These are phyloP conservation scores for Wasmannia auropunctata DNA, from an alignment of 1,140 invertebrate genomes.

Conservation along the genomic window DNA sequence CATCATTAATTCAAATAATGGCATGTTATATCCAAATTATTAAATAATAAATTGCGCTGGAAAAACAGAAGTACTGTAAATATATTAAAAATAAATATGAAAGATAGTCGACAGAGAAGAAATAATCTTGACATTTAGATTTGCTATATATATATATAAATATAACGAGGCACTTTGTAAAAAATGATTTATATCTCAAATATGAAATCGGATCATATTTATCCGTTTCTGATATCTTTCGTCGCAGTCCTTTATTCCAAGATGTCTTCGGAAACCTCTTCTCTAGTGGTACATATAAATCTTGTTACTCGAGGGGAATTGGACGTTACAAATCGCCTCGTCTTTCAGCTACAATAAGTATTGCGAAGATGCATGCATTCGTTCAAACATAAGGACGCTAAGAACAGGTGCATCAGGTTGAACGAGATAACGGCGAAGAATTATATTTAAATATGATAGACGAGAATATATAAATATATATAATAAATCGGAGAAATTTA, in stretches of 20 bases:
- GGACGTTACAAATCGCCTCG: constrained; percentile 49
- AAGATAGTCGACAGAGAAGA: background rate
- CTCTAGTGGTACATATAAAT: constrained; percentile 34
- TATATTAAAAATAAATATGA: constrained; percentile 24
- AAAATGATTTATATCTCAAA: background rate
- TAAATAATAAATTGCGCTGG: constrained; percentile 1
- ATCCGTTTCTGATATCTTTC: constrained; percentile 10
- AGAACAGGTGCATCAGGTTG: constrained; percentile 25
- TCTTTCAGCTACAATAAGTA: constrained; percentile 51
- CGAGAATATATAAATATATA: background rate
- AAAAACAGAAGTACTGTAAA: background rate
- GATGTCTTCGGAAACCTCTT: constrained; percentile 29
- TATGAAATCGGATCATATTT: constrained; percentile 42
- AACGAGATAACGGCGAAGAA: constrained; percentile 40
- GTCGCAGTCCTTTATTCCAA: constrained; percentile 40
- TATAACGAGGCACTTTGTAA: background rate
- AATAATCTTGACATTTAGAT: background rate
- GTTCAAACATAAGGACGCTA: constrained; percentile 12
- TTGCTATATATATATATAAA: too few species aligned
- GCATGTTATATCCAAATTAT: background rate
- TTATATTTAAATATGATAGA: constrained; percentile 46
- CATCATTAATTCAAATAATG: constrained; percentile 24
- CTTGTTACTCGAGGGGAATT: constrained; percentile 41
- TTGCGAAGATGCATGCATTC: constrained; percentile 21
- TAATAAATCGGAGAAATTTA: constrained; percentile 29